Evolutionary conservation across 2,888 invertebrate species (phyloP).

Genomic region (Trimorus sp.): DNA sequence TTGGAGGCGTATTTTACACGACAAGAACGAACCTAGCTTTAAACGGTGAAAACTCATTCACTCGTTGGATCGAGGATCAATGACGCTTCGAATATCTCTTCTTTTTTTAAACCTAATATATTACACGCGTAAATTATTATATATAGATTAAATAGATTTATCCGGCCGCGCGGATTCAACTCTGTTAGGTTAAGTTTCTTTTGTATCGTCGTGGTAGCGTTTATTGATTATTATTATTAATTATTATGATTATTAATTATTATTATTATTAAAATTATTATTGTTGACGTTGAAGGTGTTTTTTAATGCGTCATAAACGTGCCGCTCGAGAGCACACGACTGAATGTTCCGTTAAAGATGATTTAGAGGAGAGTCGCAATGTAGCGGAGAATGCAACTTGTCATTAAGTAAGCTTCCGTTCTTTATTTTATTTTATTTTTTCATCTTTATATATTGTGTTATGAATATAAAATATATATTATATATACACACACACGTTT

Average conservation of each 20-base stretch:
- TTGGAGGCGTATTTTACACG: constrained; percentile 79
- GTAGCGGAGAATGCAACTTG: constrained; percentile 72
- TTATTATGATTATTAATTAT: constrained; percentile 36
- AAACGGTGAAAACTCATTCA: constrained; percentile 16
- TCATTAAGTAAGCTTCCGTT: constrained; percentile 76
- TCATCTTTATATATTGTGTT: constrained; percentile 63
- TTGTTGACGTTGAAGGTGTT: constrained; percentile 75
- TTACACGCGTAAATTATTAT: constrained; percentile 65
- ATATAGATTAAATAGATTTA: constrained; percentile 68
- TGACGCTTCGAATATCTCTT: constrained; percentile 76
- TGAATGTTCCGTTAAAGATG: constrained; percentile 75
- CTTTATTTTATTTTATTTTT: constrained; percentile 62
- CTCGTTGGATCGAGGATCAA: constrained; percentile 66
- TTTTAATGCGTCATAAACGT: constrained; percentile 69
- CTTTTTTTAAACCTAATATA: constrained; percentile 72
- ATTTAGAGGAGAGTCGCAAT: constrained; percentile 67
- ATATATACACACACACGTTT: constrained; percentile 63
- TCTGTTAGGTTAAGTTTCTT: constrained; percentile 72
- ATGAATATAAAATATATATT: constrained; percentile 51
- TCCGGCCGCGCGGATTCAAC: constrained; percentile 67
- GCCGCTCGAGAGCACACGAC: constrained; percentile 70
- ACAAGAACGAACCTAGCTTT: constrained; percentile 38
- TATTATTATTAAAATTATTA: constrained; percentile 67
- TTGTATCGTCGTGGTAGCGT: constrained; percentile 69
- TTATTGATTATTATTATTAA: constrained; percentile 69